phyloP scores from a whole-genome alignment of 2,113 vertebrate genomes.

The Pangasianodon gigas region DNA sequence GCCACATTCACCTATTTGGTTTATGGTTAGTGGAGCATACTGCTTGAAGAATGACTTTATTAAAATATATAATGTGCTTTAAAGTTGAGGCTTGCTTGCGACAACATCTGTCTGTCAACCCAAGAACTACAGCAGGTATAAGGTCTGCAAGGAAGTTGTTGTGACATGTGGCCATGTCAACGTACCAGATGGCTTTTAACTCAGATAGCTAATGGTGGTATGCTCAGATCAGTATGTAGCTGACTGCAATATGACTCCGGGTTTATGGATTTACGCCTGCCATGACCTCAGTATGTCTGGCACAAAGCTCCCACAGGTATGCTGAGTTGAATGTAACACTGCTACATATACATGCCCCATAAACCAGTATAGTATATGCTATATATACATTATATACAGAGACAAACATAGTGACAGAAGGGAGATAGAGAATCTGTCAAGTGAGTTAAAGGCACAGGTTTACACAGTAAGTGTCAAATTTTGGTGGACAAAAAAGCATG shows the following conservation, averaged over 20 bases:
- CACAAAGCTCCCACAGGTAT: background rate
- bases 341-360: background rate
- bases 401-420: background rate
- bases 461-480: background rate
- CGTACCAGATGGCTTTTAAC: background rate
- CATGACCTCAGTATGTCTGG: background rate
- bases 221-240: conserved; percentile 20
- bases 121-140: background rate
- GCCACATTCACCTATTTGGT: background rate
- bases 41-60: background rate
- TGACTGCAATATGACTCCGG: background rate
- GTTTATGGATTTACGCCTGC: background rate
- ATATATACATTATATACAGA: background rate
- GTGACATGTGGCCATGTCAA: background rate
- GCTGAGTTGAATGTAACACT: background rate
- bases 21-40: background rate
- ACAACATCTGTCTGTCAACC: background rate
- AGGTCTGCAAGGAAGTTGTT: background rate
- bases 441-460: background rate
- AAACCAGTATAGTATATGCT: background rate
- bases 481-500: background rate
- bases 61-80: background rate
- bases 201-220: background rate
- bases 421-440: background rate
- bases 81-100: background rate